Percentiles rank a stretch among this genome's conserved stretches.
Evolutionary conservation across 2,888 invertebrate species (phyloP).

Genomic region (Epiperipatus broadwayi): DNA sequence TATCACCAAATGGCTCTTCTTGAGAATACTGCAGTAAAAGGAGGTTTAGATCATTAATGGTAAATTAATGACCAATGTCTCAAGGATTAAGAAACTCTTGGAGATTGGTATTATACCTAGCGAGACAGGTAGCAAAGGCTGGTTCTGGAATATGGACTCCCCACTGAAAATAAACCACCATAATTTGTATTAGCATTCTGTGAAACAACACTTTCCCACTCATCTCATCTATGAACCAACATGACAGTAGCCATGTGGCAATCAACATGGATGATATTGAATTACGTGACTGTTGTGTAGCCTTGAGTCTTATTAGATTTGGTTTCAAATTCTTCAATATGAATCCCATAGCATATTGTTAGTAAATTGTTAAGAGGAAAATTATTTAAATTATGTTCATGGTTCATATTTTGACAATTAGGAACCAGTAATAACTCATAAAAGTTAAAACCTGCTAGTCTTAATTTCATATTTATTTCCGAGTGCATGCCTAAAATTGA

Average conservation of each 20-base stretch:
- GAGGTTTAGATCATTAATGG: constrained; percentile 79
- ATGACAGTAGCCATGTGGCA: constrained; percentile 93
- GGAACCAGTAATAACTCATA: too few relatives aligned
- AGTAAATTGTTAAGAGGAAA: too few relatives aligned
- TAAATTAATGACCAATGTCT: constrained; percentile 35
- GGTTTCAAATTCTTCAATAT: constrained; percentile 75
- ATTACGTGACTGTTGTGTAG: constrained; percentile 89
- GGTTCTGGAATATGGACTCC: constrained; percentile 83
- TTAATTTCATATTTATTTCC: too few relatives aligned
- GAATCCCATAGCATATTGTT: too few relatives aligned
- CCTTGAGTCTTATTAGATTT: constrained; percentile 59
- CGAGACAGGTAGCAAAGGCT: constrained; percentile 77
- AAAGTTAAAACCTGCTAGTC: too few relatives aligned
- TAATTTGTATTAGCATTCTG: constrained; percentile 96
- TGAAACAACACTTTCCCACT: constrained; percentile 92
- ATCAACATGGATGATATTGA: constrained; percentile 93
- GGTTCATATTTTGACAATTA: too few relatives aligned
- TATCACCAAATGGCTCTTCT: constrained; percentile 87
- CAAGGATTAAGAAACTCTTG: constrained; percentile 31
- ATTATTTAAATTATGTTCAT: too few relatives aligned
- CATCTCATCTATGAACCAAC: constrained; percentile 55
- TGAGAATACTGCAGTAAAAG: constrained; percentile 69
- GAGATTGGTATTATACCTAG: constrained; percentile 42
- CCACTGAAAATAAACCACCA: constrained; percentile 87
- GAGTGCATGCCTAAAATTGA: too few relatives aligned